A percentile compares a stretch with the other conserved stretches of the same genome.
These are phyloP conservation scores for Hymenochirus boettgeri DNA, from an alignment of 2,113 vertebrate species.

Conservation along the genomic window DNA sequence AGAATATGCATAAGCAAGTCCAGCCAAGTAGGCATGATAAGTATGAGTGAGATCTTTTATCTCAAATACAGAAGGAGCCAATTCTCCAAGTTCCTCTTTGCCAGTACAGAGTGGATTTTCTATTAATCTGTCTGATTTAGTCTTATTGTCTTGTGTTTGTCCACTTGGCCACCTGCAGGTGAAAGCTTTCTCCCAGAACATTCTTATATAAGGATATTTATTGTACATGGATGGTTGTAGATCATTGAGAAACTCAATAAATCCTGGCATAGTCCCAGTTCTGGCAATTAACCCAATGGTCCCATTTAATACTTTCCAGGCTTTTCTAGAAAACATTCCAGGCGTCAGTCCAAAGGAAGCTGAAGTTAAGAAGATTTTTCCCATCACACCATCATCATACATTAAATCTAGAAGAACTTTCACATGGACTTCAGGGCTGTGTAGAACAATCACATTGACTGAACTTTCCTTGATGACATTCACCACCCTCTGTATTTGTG, in stretches of 20 bases:
- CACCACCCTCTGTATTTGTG: conserved; percentile 15
- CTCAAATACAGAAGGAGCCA: conserved; percentile 3
- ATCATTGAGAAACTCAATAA: neutral
- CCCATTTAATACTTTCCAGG: conserved; percentile 29
- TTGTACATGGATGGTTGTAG: neutral
- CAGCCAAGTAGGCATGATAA: conserved; percentile 26
- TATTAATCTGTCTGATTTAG: too few relatives aligned
- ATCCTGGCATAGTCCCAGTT: conserved; percentile 21
- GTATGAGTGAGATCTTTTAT: conserved; percentile 25
- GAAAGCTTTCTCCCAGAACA: conserved; percentile 17
- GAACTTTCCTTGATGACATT: conserved; percentile 17
- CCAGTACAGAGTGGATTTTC: conserved; percentile 4
- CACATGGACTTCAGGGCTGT: conserved; percentile 27
- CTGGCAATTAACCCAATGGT: conserved; percentile 10
- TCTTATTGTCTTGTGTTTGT: too few relatives aligned
- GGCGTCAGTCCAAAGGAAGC: conserved; percentile 19
- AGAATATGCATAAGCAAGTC: conserved; percentile 15
- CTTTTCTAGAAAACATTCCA: conserved; percentile 20
- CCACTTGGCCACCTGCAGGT: neutral
- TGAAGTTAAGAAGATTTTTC: conserved; percentile 9
- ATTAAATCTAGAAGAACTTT: conserved; percentile 17
- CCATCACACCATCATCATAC: conserved; percentile 5
- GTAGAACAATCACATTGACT: conserved; percentile 16
- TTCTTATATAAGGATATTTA: conserved; percentile 10
- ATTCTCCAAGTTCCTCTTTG: neutral